Base-by-base conservation (phyloP, 2,888 invertebrate species). In the Teinopalpus imperialis region DNA sequence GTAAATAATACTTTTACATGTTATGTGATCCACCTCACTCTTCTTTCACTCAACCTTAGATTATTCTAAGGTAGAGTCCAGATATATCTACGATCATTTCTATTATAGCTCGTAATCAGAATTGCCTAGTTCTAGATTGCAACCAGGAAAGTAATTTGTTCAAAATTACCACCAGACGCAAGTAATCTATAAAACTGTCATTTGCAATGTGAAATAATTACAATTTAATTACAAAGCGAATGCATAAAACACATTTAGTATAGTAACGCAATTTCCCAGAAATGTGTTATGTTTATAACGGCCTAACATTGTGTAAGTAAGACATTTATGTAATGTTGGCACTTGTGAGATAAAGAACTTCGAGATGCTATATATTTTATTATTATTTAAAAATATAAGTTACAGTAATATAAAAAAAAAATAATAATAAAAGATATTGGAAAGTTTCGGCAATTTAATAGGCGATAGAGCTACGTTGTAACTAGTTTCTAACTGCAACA, bases 151-250 rank as follows among this genome's bases (percentile, higher is more conserved):
- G 32, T 27, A 23, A 32, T 45, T 45, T 39, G 13, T 14, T 7
- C 6, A 7, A 26, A 31, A 37, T 26, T 14, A 24, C 30, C 4
- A 24, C 23, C 20, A 12, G 20, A 32, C 13, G 9, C 14, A 9
- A n/a, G 14, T 10, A 24, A 45, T 45, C 39, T 20, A 45, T 45
- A 26, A 31, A 31, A 13, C 44, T 34, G 45, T 34, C 39, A 16
- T 12, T 27, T 10, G 10, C 14, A 16, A 40, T 10, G 18, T 2
- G 1, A 24, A 24, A 44, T 37, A 44, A 45, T 40, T 21, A 26
- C 27, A 7, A 34, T 40, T 40, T 34, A 45, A 45, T 45, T 21
- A 37, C 42, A 10, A 21, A n/a, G 6, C 21, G 10, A 27, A 34
- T 35, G 29, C 27, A 18, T 41, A 35, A 30, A 46, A 6, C 34